Percentiles rank a stretch among this genome's conserved stretches.
Evolutionary conservation across 30 jellyfish, hydroid and myxozoan genomes (phyloP).

Genomic region (Phacellophora camtschatica): DNA sequence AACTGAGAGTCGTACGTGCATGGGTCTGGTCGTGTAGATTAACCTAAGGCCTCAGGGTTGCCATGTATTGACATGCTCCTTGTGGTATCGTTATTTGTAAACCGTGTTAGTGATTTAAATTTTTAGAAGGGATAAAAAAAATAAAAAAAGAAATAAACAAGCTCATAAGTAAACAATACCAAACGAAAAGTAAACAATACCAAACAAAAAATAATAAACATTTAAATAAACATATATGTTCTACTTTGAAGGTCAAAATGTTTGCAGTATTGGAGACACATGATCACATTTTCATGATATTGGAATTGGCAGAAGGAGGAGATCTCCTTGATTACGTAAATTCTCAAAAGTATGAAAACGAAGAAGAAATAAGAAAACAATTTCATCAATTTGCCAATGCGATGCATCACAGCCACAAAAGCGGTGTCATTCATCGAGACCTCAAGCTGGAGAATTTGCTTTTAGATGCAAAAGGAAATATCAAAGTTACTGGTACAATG

Average conservation of each 20-base stretch:
- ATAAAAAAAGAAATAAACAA: too few relatives aligned
- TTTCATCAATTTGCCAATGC: slow-evolving; percentile 57
- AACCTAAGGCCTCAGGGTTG: too few relatives aligned
- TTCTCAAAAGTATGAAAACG: slow-evolving; percentile 3
- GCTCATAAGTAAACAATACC: too few relatives aligned
- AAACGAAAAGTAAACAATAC: too few relatives aligned
- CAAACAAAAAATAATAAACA: too few relatives aligned
- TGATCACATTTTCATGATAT: slow-evolving; percentile 25
- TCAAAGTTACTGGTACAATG: slow-evolving; percentile 66
- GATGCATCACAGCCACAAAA: slow-evolving; percentile 18
- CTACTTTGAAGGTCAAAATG: slow-evolving; percentile 5
- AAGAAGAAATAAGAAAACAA: slow-evolving; percentile 38
- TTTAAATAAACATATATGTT: too few relatives aligned
- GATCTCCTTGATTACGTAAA: slow-evolving; percentile 63
- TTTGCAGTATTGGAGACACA: slow-evolving; percentile 39
- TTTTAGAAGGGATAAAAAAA: too few relatives aligned
- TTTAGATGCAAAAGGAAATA: slow-evolving; percentile 39
- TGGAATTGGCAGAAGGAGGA: slow-evolving; percentile 74
- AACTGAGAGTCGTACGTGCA: too few relatives aligned
- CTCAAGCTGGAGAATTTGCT: slow-evolving; percentile 54
- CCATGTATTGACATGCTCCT: too few relatives aligned
- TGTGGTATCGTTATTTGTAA: too few relatives aligned
- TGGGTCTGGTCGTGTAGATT: too few relatives aligned
- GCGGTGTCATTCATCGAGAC: slow-evolving; percentile 66
- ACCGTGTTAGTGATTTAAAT: too few relatives aligned